These are phyloP conservation scores for Drosophila merina DNA, from an alignment of 2,888 invertebrate genomes.

Conservation along the genomic window DNA sequence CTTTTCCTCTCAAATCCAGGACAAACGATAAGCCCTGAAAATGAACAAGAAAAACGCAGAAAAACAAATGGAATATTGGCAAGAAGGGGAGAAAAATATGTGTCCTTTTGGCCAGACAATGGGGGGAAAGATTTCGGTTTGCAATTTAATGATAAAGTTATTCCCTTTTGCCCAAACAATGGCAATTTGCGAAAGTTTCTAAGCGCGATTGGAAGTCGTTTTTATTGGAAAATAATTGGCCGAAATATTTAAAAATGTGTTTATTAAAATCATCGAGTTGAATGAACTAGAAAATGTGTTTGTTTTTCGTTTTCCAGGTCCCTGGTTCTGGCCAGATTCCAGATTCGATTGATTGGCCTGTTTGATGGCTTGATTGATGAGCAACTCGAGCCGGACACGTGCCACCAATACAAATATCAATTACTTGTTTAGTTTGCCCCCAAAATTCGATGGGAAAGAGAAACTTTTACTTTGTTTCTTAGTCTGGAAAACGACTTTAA, in stretches of 20 bases:
- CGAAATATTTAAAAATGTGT: not conserved
- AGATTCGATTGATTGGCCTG: conserved; percentile 30
- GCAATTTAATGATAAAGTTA: conserved; percentile 27
- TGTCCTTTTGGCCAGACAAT: conserved; percentile 3
- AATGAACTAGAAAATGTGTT: conserved; percentile 20
- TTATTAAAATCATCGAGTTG: conserved; percentile 20
- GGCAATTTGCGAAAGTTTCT: not conserved
- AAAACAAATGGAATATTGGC: conserved; percentile 29
- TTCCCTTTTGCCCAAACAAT: conserved; percentile 4
- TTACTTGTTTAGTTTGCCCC: conserved; percentile 5
- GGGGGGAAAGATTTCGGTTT: conserved; percentile 11
- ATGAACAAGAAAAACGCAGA: conserved; percentile 16
- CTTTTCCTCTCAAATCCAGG: conserved; percentile 2
- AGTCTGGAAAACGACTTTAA: not conserved
- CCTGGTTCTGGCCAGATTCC: conserved; percentile 16
- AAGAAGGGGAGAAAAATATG: conserved; percentile 9
- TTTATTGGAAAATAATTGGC: not conserved
- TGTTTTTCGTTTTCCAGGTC: not conserved
- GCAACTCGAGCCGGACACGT: conserved; percentile 19
- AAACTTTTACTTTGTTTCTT: not conserved
- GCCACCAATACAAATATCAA: conserved; percentile 21
- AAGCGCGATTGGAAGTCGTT: not conserved
- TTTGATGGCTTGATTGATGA: conserved; percentile 35
- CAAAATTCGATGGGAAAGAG: not conserved
- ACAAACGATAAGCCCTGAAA: conserved; percentile 28